phyloP scores from a whole-genome alignment of 2,797 vertebrate species.

The Nothura maculosa region DNA sequence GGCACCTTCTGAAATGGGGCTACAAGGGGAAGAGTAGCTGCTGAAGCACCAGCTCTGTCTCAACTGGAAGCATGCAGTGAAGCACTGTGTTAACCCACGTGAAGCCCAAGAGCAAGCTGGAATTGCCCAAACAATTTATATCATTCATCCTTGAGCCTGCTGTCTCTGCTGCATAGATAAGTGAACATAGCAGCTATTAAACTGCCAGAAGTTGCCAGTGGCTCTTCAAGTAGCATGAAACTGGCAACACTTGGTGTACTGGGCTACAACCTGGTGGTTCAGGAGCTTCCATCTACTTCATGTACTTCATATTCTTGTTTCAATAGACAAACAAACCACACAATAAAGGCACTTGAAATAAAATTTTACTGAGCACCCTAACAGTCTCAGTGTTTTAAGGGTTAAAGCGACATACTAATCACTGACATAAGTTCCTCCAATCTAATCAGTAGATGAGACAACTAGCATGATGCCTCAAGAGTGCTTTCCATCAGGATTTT shows the following conservation, averaged over 20 bases:
- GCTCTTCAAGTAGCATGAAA: background rate
- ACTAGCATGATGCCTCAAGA: background rate
- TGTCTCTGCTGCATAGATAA: background rate
- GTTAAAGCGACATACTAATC: background rate
- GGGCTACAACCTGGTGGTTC: background rate
- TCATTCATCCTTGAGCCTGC: background rate
- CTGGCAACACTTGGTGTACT: fast-evolving
- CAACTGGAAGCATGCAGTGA: background rate
- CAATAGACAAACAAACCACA: background rate
- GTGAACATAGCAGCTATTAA: background rate
- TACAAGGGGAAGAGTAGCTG: background rate
- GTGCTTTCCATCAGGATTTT: background rate
- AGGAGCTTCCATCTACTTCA: background rate
- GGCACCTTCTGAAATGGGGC: background rate
- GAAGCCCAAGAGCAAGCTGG: background rate
- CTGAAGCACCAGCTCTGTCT: background rate
- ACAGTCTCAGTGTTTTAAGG: background rate
- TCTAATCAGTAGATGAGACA: background rate
- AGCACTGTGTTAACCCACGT: background rate
- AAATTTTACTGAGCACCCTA: background rate
- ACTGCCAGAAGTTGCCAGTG: background rate
- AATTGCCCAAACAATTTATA: background rate
- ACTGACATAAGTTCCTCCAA: background rate
- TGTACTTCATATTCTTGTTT: background rate
- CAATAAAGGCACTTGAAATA: background rate